Base-by-base conservation (phyloP, 2,888 invertebrate genomes). In the Pimpla rufipes region DNA sequence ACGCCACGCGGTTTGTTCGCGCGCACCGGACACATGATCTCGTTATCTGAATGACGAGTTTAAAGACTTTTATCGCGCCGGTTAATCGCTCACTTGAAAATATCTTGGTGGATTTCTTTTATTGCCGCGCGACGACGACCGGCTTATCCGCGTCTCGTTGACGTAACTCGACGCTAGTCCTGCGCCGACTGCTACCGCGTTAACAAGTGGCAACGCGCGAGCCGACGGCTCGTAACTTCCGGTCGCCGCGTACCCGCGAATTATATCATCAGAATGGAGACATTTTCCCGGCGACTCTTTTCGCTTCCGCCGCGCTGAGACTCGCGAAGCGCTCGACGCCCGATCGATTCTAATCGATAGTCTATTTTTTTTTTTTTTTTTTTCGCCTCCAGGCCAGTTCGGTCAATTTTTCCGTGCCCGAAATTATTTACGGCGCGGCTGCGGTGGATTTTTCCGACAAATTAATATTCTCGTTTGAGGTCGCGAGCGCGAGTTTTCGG, bases 51-150 rank as follows among this genome's bases (percentile, higher is more conserved):
- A 73, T 57, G 59, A 42, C 29, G 47, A 68, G 50, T 79, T 73
- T 68, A 29, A 86, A 84, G 62, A 73, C 68, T 74, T 40, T 88
- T 88, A 89, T 89, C 89, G 55, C 50, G 7, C 52, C 18, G 67
- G 40, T 50, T 76, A 84, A 86, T 85, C 79, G 71, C 71, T 29
- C 78, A 76, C 71, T 79, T 67, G 73, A n/a, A 88, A 85, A 85
- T 83, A 59, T 59, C 82, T 68, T 59, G 18, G 21, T 35, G 7
- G 35, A 47, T 23, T 57, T 50, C 57, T 64, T 57, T 55, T 50
- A 35, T 40, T 5, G 42, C 37, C 62, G 62, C 13, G n/a, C 52
- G 6, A 35, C 40, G 16, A 42, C 29, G 40, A 42, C 42, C 76
- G 67, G 67, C 59, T 79, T 57, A 81, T 73, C 50, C 42, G 40